Evolutionary conservation across 2,113 vertebrate species (phyloP).

Genomic region (Aptenodytes forsteri): DNA sequence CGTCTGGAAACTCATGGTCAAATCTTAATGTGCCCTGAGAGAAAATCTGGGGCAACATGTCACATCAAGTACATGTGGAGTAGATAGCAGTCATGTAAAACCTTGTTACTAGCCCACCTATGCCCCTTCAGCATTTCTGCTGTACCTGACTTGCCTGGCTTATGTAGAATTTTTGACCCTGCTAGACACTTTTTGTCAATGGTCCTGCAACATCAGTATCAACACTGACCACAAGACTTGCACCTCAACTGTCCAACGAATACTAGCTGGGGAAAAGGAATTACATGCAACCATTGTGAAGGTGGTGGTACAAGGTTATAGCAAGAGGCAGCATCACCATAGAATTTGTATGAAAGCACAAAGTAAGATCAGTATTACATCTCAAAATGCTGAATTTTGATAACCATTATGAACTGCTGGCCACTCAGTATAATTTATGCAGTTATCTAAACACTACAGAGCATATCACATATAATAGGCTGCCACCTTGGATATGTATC

Average conservation of each 20-base stretch:
- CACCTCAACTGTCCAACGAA: neutral
- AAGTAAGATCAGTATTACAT: neutral
- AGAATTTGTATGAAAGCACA: neutral
- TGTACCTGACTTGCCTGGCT: neutral
- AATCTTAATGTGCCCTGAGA: neutral
- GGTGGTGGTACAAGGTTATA: neutral
- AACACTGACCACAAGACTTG: neutral
- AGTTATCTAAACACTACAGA: neutral
- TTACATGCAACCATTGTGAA: neutral
- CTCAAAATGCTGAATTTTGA: neutral
- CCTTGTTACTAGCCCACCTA: neutral
- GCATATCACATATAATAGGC: neutral
- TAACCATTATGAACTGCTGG: neutral
- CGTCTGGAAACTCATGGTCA: neutral
- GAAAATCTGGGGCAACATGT: neutral
- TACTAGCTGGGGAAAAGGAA: neutral
- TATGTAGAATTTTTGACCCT: neutral
- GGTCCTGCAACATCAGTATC: neutral
- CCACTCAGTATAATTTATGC: neutral
- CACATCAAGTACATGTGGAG: neutral
- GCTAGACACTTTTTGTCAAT: neutral
- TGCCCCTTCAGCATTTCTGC: neutral
- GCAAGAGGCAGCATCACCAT: neutral
- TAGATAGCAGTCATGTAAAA: neutral
- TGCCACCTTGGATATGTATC: neutral